Base-by-base conservation (phyloP, 2,113 vertebrate species). In the Atherinomorus stipes region DNA sequence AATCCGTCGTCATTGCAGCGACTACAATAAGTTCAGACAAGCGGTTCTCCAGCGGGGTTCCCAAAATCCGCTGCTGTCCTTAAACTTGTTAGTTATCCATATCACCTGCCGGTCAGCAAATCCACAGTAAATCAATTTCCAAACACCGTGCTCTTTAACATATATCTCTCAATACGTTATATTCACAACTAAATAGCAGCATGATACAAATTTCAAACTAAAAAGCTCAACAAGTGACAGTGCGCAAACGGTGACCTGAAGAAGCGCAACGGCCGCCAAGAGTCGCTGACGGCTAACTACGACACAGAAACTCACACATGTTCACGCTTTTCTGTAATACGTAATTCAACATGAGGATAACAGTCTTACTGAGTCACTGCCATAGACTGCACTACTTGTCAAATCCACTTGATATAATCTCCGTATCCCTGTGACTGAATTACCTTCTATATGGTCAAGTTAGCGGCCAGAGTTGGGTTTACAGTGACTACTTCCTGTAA, bases 331-430 rank as follows among this genome's bases (percentile, higher is more conserved):
- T n/a, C 18, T 25, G 23, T 50, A 7, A n/a, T 23, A n/a, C 10
- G 3, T 16, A 42, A 1, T 25, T 45, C 13, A 7, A 21, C 7
- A 25, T 19, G 2, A 42, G n/a, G 13, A 26, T 51, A 79, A 44
- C 8, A 21, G 11, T 8, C 38, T 59, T 11, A 25, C 38, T 8
- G 60, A 34, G 12, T 64, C 71, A 47, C 37, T 69, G 52, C 56
- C 45, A 0, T n/a, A 11, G 40, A 69, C 49, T n/a, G 38, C 45
- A 45, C 22, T 26, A 61, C 49, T 85, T 78, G 71, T 75, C 68
- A 89, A 81, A 79, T 85, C 71, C 80, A 86, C 79, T 83, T 88
- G 67, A 74, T 82, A 70, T 90, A 89, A 86, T 91, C 84, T 87
- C 49, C 58, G 71, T 44, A 26, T 51, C 18, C 44, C 52, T 21